Evolutionary conservation across 2,888 invertebrate genomes (phyloP).

Genomic region (Dicyrtomina minuta): DNA sequence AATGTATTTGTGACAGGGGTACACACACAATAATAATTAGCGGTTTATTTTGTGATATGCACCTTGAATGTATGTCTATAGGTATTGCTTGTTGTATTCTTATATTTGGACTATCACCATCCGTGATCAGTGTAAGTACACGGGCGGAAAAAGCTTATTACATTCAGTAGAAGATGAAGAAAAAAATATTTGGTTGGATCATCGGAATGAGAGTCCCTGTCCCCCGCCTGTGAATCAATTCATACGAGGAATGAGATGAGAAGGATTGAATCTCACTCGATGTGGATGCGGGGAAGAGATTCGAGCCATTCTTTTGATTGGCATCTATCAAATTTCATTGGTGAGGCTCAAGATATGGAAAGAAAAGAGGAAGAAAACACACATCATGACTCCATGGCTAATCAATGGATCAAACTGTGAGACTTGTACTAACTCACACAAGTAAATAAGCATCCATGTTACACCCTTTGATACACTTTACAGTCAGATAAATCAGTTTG

Average conservation of each 20-base stretch:
- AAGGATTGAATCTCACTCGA: no score
- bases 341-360: not conserved
- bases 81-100: no score
- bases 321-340: slow-evolving; percentile 23
- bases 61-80: no score
- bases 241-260: not conserved
- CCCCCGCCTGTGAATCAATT: not conserved
- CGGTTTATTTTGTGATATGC: no score
- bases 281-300: slow-evolving; percentile 13
- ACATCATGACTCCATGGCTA: slow-evolving; percentile 21
- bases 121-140: no score
- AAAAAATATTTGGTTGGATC: not conserved
- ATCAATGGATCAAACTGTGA: slow-evolving; percentile 27
- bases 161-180: not conserved
- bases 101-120: no score
- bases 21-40: no score
- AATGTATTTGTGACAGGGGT: no score
- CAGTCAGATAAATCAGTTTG: slow-evolving; percentile 24
- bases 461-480: slow-evolving; percentile 25
- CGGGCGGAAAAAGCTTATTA: not conserved
- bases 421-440: slow-evolving; percentile 13
- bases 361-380: slow-evolving; percentile 9
- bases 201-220: no score
- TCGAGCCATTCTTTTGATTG: slow-evolving; percentile 7
- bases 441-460: slow-evolving; percentile 13